A percentile compares a stretch with the other conserved stretches of the same genome.
These are phyloP conservation scores for Rambutsinella grinnellia DNA, from an alignment of 2,888 invertebrate species.

Conservation along the genomic window DNA sequence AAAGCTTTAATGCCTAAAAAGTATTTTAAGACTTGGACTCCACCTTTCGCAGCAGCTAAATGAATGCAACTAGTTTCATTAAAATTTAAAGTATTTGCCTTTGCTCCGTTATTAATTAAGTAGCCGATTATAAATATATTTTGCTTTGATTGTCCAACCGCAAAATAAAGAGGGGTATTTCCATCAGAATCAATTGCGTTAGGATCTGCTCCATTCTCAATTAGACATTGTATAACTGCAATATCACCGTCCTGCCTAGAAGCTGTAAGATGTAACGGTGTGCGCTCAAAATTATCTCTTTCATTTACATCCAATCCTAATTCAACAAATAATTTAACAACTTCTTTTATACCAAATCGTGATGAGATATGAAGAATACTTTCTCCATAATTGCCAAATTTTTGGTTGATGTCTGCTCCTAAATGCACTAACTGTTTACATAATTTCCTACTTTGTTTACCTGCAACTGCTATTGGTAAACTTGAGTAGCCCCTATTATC, in stretches of 20 bases:
- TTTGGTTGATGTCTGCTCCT: too few species aligned
- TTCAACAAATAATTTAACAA: too few species aligned
- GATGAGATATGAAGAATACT: too few species aligned
- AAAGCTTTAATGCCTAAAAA: neutral
- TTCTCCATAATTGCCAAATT: too few species aligned
- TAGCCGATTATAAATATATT: neutral
- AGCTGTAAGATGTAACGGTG: too few species aligned
- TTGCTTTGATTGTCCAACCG: neutral
- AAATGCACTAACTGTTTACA: too few species aligned
- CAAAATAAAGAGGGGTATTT: neutral
- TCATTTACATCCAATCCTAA: too few species aligned
- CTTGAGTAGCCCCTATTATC: too few species aligned
- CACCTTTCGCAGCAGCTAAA: neutral
- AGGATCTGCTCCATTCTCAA: neutral
- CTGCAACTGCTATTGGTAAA: too few species aligned
- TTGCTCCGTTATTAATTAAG: neutral
- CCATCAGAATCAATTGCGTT: neutral
- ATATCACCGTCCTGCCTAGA: neutral
- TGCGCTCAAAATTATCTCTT: too few species aligned
- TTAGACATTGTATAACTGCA: neutral
- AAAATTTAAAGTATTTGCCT: neutral
- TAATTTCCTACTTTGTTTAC: too few species aligned
- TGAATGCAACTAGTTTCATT: neutral
- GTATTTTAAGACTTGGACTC: neutral
- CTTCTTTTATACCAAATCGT: too few species aligned